Conservation (phyloP, 1,140 invertebrate species). For the Drosophila nasuta region DNA sequence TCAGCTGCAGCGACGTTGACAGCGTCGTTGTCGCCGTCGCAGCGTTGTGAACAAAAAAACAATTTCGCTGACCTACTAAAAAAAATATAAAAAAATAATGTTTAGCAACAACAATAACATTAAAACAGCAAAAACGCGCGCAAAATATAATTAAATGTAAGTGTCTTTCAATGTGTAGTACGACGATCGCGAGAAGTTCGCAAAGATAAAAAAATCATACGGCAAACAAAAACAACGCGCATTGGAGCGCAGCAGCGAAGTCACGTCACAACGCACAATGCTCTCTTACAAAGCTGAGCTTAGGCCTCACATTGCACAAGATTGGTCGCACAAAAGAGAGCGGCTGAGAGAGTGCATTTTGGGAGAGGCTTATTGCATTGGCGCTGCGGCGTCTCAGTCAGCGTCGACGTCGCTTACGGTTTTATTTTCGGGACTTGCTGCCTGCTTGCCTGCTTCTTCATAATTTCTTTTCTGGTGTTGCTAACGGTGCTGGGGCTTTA, state of each 20-base stretch:
- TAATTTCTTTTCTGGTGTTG: conserved; percentile 63
- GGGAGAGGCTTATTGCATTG: conserved; percentile 27
- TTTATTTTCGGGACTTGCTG: conserved; percentile 48
- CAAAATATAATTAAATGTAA: conserved; percentile 77
- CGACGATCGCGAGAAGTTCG: conserved; percentile 50
- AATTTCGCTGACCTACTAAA: conserved; percentile 81
- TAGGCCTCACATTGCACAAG: not conserved
- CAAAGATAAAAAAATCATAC: conserved; percentile 44
- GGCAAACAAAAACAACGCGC: conserved; percentile 34
- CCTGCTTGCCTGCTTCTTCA: conserved; percentile 9
- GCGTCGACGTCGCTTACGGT: conserved; percentile 34
- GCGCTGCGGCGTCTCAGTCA: not conserved
- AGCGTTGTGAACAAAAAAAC: conserved; percentile 42
- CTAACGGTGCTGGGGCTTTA: conserved; percentile 75
- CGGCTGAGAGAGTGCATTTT: conserved; percentile 5
- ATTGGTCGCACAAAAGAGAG: not conserved
- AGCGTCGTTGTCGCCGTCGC: conserved; percentile 28
- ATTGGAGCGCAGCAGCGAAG: conserved; percentile 12
- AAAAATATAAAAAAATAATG: conserved; percentile 29
- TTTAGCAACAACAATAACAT: conserved; percentile 26
- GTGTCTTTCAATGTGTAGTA: conserved; percentile 57
- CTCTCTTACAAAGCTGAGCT: conserved; percentile 27
- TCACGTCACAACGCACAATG: not conserved
- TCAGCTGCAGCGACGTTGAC: conserved; percentile 60
- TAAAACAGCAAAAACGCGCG: conserved; percentile 54